Conservation (phyloP, 2,888 invertebrate species). For the Thera britannica region DNA sequence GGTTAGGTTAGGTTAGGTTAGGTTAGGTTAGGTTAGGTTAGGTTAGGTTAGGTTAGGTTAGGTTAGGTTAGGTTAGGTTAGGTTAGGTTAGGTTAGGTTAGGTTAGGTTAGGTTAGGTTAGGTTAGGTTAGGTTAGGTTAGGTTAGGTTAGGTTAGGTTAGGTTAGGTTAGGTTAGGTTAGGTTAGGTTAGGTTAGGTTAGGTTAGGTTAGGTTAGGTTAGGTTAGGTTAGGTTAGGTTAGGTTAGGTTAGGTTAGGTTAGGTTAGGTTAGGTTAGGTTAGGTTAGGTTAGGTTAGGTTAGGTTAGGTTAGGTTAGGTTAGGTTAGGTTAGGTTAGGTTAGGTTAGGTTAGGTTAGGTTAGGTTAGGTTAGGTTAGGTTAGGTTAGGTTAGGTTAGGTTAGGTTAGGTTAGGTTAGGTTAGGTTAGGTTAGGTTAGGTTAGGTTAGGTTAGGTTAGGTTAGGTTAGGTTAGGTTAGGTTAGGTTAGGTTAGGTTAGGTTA, state of each 20-base stretch:
- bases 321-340: conserved; percentile 40
- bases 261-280: conserved; percentile 37
- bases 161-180: conserved; percentile 31
- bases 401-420: conserved; percentile 32
- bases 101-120: conserved; percentile 28
- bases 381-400: conserved; percentile 35
- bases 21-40: no score
- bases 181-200: conserved; percentile 27
- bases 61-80: no score
- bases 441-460: conserved; percentile 29
- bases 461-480: conserved; percentile 32
- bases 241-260: conserved; percentile 34
- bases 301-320: conserved; percentile 32
- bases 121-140: conserved; percentile 33
- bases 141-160: conserved; percentile 35
- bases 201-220: conserved; percentile 23
- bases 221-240: conserved; percentile 30
- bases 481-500: conserved; percentile 27
- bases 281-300: conserved; percentile 31
- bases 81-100: no score
- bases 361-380: conserved; percentile 36
- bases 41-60: no score
- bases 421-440: conserved; percentile 33
- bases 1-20: not conserved
- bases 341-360: conserved; percentile 38